phyloP scores from a whole-genome alignment of 1,140 invertebrate species.

The Hydropsyche tenuis region DNA sequence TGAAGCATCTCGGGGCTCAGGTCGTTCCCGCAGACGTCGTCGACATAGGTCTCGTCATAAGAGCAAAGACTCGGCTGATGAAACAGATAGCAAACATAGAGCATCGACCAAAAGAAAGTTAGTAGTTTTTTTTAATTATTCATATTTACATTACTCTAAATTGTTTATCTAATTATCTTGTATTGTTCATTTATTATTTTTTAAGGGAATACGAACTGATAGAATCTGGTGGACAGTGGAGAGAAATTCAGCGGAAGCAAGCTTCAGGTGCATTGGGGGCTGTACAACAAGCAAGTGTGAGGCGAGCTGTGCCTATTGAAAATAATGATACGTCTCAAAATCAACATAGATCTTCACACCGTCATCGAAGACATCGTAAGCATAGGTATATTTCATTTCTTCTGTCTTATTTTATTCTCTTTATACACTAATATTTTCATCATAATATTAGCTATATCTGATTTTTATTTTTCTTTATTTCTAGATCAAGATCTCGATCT shows the following conservation, averaged over 20 bases:
- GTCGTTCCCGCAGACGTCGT: conserved; percentile 74
- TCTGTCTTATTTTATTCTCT: neutral
- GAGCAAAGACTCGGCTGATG: conserved; percentile 64
- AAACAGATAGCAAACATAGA: conserved; percentile 60
- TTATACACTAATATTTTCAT: no score
- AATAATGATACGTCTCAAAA: conserved; percentile 55
- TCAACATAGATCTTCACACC: conserved; percentile 63
- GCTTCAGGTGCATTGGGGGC: conserved; percentile 65
- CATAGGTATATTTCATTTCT: conserved; percentile 62
- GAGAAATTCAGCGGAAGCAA: conserved; percentile 79
- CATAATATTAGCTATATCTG: conserved; percentile 18
- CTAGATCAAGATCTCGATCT: conserved; percentile 71
- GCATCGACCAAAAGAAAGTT: conserved; percentile 50
- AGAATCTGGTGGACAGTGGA: conserved; percentile 88
- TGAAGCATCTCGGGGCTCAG: conserved; percentile 82
- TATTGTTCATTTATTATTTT: conserved; percentile 31
- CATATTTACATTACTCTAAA: conserved; percentile 13
- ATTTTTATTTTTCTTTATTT: conserved; percentile 38
- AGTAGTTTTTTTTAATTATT: conserved; percentile 10
- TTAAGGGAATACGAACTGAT: conserved; percentile 72
- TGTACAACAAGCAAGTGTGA: conserved; percentile 72
- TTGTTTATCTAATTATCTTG: neutral
- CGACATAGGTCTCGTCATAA: conserved; percentile 71
- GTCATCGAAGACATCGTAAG: conserved; percentile 68
- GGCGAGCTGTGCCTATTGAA: conserved; percentile 61